Evolutionary conservation across 2,888 invertebrate species (phyloP), one percentile per base, ranked within the genome.

Genomic region (Spisula solida): DNA sequence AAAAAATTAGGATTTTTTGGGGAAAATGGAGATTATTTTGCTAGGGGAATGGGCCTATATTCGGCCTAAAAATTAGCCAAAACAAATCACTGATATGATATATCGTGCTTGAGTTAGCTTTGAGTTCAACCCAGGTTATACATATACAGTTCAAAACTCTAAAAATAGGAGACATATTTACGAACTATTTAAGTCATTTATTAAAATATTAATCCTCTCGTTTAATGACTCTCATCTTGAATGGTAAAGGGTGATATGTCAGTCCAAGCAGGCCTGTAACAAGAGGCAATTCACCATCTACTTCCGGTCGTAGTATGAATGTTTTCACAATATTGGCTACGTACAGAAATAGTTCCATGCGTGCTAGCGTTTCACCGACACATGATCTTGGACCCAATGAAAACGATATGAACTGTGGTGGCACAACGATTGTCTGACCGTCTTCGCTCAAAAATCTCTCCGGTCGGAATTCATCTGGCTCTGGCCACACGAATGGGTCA

Each of bases 401-500:
- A 34, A 91, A 91, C 2, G 91, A 86, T 14, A 91, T 66, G 14
- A 88, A 89, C 14, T 89, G 60, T 66, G 88, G 85, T 25, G 88
- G 88, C 18, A 82, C 56, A 12, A 34, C 29, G 5, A 85, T n/a
- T n/a, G 41, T n/a, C 14, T 48, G 78, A 48, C 10, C 29, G 16
- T 81, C 88, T 1, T 56, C 47, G 55, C 29, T 60, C 10, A 95
- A 88, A 89, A 95, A 95, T 20, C 94, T 87, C 60, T 94, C 93
- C 8, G 95, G 95, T 12, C 90, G 78, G 83, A 95, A 95, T 41
- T 82, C 47, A 18, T 92, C 82, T 0, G 95, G 94, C 29, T 95
- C 88, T 12, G 75, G 60, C 93, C 94, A 95, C 0, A 92, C 47
- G 0, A 78, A 47, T n/a, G 88, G 87, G 87, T 95, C 95, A 5